Evolutionary conservation across 2,113 vertebrate genomes (phyloP).

Genomic region (Gnathonemus echidnorhynchus): DNA sequence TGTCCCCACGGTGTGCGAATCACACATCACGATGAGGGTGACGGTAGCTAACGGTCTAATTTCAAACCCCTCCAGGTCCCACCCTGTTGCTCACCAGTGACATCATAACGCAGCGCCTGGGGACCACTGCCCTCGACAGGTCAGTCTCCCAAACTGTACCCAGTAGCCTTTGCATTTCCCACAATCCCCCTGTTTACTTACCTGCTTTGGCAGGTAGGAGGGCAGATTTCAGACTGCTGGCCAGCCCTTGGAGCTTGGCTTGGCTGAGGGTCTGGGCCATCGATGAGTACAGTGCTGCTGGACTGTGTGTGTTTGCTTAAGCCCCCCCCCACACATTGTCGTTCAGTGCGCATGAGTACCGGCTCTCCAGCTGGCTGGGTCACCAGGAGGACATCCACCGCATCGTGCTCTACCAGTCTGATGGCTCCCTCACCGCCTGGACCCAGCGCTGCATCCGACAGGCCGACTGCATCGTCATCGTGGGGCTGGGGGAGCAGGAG

Average conservation of each 20-base stretch:
- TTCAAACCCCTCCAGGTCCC: slow-evolving; percentile 60
- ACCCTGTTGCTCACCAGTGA: slow-evolving; percentile 83
- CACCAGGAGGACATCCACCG: slow-evolving; percentile 94
- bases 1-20: background rate
- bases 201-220: background rate
- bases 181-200: background rate
- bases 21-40: background rate
- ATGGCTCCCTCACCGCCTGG: slow-evolving; percentile 81
- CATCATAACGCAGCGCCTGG: slow-evolving; percentile 80
- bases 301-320: background rate
- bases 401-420: slow-evolving; percentile 88
- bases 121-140: slow-evolving; percentile 87
- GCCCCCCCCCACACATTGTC: background rate
- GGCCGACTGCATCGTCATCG: slow-evolving; percentile 86
- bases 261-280: background rate
- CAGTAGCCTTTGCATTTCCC: background rate
- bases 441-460: slow-evolving; percentile 90
- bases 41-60: background rate
- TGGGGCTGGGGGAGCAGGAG: slow-evolving; percentile 88
- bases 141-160: slow-evolving; percentile 29
- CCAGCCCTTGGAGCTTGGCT: background rate
- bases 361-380: slow-evolving; percentile 87
- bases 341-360: slow-evolving; percentile 79
- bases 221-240: background rate
- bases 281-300: background rate